A percentile compares a stretch with the other conserved stretches of the same genome.
Conservation (phyloP, 2,797 vertebrate genomes). For the Scarus forsteni region DNA sequence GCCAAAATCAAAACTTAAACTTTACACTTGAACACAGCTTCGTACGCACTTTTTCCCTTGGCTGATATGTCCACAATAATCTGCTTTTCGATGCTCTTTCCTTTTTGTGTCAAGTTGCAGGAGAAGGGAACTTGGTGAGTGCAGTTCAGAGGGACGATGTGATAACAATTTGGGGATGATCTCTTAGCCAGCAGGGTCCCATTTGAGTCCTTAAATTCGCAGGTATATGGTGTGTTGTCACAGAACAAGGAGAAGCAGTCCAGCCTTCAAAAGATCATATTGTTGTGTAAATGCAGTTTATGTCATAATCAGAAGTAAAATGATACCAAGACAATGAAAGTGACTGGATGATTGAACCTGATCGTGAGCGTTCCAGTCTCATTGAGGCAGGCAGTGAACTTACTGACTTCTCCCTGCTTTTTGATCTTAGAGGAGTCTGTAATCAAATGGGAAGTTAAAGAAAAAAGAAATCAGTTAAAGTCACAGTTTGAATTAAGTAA, state of each 20-base stretch:
- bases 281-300: neutral
- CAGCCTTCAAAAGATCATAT: slow-evolving; percentile 52
- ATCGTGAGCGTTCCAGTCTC: slow-evolving; percentile 11
- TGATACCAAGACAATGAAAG: neutral
- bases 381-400: slow-evolving; percentile 40
- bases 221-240: neutral
- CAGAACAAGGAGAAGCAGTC: slow-evolving; percentile 23
- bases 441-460: slow-evolving; percentile 13
- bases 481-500: neutral
- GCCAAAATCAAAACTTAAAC: neutral
- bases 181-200: neutral
- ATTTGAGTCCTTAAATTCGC: neutral
- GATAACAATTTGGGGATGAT: neutral
- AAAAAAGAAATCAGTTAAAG: neutral
- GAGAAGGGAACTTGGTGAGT: slow-evolving; percentile 8
- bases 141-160: neutral
- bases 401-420: slow-evolving; percentile 58
- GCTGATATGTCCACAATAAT: slow-evolving; percentile 17
- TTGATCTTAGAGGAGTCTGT: slow-evolving; percentile 43
- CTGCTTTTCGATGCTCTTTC: neutral
- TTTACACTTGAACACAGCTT: neutral
- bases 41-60: slow-evolving; percentile 35
- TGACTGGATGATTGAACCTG: slow-evolving; percentile 23
- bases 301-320: too few relatives aligned
- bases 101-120: slow-evolving; percentile 36